A percentile compares a stretch with the other conserved stretches of the same genome.
phyloP scores from a whole-genome alignment of 2,797 vertebrate species.

The Ibycter americanus region DNA sequence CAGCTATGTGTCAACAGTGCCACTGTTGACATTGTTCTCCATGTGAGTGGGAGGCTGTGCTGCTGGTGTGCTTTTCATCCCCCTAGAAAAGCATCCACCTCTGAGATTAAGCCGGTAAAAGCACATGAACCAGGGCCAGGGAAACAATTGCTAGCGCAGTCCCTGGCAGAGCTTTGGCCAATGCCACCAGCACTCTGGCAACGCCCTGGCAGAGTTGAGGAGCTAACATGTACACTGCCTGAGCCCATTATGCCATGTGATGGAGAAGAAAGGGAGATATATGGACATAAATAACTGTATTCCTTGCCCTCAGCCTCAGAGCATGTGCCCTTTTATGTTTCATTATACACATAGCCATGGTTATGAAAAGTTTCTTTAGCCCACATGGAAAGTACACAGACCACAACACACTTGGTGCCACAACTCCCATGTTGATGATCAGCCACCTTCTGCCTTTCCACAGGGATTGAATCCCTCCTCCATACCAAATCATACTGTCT shows the following conservation, averaged over 20 bases:
- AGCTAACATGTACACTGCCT: not conserved
- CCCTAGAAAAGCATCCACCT: not conserved
- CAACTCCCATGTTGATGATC: not conserved
- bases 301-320: fast-evolving
- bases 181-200: not conserved
- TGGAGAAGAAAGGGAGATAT: not conserved
- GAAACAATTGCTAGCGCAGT: not conserved
- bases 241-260: fast-evolving
- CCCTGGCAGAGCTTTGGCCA: not conserved
- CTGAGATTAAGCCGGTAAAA: not conserved
- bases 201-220: not conserved
- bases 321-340: not conserved
- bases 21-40: not conserved
- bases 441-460: not conserved
- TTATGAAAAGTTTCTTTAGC: not conserved
- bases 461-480: not conserved
- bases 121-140: not conserved
- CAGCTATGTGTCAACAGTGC: not conserved
- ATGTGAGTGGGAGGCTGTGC: not conserved
- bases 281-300: not conserved
- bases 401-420: not conserved
- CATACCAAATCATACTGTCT: not conserved
- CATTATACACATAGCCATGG: fast-evolving
- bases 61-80: not conserved
- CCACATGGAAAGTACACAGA: fast-evolving